These are phyloP conservation scores for Branchipolynoe longqiensis DNA, from an alignment of 2,888 invertebrate genomes.

Conservation along the genomic window DNA sequence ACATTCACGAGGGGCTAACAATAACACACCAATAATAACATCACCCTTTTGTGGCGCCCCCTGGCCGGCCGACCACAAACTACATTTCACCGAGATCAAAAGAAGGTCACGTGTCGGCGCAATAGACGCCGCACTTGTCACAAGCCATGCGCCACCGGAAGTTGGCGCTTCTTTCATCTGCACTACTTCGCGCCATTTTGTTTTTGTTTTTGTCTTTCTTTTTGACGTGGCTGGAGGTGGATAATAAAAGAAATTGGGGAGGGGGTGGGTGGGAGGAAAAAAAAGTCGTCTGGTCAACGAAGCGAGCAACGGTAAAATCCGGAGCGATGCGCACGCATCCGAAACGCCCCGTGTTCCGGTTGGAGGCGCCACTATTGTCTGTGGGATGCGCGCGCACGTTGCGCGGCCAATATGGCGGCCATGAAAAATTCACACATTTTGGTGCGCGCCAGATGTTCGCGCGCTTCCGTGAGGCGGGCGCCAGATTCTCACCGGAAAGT, in stretches of 20 bases:
- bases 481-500: not conserved
- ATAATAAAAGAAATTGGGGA: too few species aligned
- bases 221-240: too few species aligned
- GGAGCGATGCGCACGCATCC: not conserved
- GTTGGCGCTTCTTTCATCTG: constrained; percentile 8
- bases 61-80: not conserved
- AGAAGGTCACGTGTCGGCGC: not conserved
- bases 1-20: not conserved
- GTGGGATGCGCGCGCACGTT: constrained; percentile 28
- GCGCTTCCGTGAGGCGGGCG: not conserved
- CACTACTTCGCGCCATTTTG: constrained; percentile 18
- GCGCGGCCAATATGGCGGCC: not conserved
- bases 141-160: not conserved
- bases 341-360: constrained; percentile 39
- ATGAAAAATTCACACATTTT: constrained; percentile 26
- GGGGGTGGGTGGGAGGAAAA: too few species aligned
- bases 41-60: not conserved
- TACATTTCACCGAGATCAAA: constrained; percentile 25
- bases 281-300: not conserved
- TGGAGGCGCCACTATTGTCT: not conserved
- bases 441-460: not conserved
- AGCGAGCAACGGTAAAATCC: not conserved
- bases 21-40: not conserved
- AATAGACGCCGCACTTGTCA: constrained; percentile 23
- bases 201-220: too few species aligned